Evolutionary conservation across 2,888 invertebrate genomes (phyloP).

Genomic region (Rhagophthalmus giganteus): DNA sequence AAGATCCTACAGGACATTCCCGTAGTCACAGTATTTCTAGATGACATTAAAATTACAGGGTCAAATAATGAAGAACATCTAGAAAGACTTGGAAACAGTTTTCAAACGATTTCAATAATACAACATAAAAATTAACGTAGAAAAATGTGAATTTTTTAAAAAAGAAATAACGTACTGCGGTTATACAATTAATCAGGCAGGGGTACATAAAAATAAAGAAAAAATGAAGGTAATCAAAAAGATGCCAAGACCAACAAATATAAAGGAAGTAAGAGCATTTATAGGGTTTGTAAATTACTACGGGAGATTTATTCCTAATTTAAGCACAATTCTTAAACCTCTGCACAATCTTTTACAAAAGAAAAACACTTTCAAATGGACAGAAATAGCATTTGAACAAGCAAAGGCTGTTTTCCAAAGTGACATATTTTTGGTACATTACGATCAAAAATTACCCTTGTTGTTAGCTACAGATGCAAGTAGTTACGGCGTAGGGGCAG

Average conservation of each 20-base stretch:
- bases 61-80: neutral
- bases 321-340: slow-evolving; percentile 3
- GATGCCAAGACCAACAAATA: slow-evolving; percentile 1
- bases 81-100: neutral
- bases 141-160: neutral
- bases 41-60: neutral
- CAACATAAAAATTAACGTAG: neutral
- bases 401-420: too few species aligned
- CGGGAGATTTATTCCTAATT: slow-evolving; percentile 1
- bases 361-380: neutral
- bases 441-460: too few species aligned
- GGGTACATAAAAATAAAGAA: neutral
- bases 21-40: neutral
- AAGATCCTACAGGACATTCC: neutral
- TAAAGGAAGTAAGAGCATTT: slow-evolving; percentile 1
- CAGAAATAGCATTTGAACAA: too few species aligned
- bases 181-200: neutral
- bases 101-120: neutral
- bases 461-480: too few species aligned
- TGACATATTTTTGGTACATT: too few species aligned
- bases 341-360: slow-evolving; percentile 1
- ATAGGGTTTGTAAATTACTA: slow-evolving; percentile 9
- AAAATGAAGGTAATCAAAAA: slow-evolving; percentile 6
- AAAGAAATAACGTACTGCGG: neutral
- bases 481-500: too few species aligned